These are phyloP conservation scores for Fulmarus glacialis DNA, from an alignment of 2,113 vertebrate genomes.

Conservation along the genomic window DNA sequence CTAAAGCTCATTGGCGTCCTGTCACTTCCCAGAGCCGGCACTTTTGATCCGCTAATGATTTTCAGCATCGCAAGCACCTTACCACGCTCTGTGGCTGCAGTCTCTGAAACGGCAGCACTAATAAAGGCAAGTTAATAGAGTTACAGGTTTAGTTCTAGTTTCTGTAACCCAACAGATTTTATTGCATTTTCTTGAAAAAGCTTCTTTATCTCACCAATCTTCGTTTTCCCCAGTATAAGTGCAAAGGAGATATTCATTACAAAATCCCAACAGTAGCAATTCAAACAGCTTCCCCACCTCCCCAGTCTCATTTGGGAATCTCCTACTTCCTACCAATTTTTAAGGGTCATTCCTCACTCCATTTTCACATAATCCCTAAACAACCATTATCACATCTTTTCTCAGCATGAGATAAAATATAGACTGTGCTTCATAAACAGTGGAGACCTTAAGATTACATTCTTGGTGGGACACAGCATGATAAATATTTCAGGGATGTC, in stretches of 20 bases:
- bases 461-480: slow-evolving; percentile 32
- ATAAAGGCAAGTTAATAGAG: background rate
- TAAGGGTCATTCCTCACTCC: slow-evolving; percentile 63
- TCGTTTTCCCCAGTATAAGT: background rate
- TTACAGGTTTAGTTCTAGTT: background rate
- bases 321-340: slow-evolving; percentile 31
- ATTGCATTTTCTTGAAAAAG: background rate
- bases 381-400: slow-evolving; percentile 60
- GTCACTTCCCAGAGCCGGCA: background rate
- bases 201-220: background rate
- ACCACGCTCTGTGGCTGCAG: rapidly evolving
- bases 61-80: background rate
- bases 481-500: background rate
- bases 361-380: slow-evolving; percentile 65
- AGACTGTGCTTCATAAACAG: slow-evolving; percentile 56
- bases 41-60: background rate
- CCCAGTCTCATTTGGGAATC: slow-evolving; percentile 19
- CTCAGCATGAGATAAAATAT: slow-evolving; percentile 65
- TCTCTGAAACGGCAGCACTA: background rate
- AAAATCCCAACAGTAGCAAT: background rate
- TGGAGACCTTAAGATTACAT: slow-evolving; percentile 57
- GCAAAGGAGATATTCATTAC: background rate
- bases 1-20: background rate
- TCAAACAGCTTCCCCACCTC: background rate
- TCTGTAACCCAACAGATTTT: background rate